phyloP scores from a whole-genome alignment of 2,113 vertebrate genomes.

The Ifrita kowaldi region DNA sequence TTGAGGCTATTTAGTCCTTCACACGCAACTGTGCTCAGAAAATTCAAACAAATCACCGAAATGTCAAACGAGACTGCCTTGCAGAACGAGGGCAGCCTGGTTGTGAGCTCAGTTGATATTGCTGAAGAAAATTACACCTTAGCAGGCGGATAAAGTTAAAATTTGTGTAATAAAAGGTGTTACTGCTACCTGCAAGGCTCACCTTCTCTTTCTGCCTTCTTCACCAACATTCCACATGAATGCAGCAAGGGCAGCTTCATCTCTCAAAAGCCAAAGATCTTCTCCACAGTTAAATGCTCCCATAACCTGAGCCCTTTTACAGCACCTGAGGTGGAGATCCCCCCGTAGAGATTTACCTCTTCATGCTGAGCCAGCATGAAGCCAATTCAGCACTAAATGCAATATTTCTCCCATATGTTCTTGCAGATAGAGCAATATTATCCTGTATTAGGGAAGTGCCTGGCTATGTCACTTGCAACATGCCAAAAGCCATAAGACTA shows the following conservation, averaged over 20 bases:
- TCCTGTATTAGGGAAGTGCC: constrained; percentile 60
- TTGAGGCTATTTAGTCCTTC: not conserved
- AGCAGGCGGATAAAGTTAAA: not conserved
- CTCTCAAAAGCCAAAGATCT: not conserved
- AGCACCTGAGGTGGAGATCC: not conserved
- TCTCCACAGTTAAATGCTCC: not conserved
- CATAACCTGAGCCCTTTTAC: not conserved
- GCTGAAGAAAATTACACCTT: not conserved
- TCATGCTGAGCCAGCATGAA: not conserved
- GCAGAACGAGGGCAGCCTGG: not conserved
- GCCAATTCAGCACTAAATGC: constrained; percentile 32
- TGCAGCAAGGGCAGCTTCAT: not conserved
- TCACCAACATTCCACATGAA: not conserved
- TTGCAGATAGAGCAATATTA: constrained; percentile 60
- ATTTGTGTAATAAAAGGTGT: not conserved
- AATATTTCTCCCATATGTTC: not conserved
- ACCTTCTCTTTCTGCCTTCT: not conserved
- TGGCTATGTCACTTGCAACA: constrained; percentile 22
- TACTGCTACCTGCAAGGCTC: not conserved
- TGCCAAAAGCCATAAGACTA: constrained; percentile 52
- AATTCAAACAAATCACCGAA: not conserved
- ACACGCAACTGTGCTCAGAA: not conserved
- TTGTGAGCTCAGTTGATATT: not conserved
- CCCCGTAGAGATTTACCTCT: not conserved
- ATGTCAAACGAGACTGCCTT: not conserved